Evolutionary conservation across 2,888 invertebrate genomes (phyloP).

Genomic region (Catocala sponsa): DNA sequence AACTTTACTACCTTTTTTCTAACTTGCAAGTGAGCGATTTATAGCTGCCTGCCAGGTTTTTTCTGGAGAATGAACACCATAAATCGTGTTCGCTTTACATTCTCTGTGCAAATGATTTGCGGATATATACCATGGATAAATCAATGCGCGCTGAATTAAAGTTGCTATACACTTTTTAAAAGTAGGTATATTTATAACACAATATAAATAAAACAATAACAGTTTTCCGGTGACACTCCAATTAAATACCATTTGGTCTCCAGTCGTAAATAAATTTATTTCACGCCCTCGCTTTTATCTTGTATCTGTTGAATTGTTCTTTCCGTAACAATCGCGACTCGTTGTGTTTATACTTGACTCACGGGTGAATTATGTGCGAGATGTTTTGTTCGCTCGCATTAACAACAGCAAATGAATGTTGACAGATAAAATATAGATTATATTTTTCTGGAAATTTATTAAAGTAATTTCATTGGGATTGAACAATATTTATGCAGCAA

Average conservation of each 20-base stretch:
- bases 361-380: conserved; percentile 64
- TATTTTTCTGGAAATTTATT: conserved; percentile 10
- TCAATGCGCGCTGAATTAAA: conserved; percentile 26
- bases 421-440: conserved; percentile 31
- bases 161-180: conserved; percentile 12
- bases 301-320: conserved; percentile 80
- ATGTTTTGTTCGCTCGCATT: conserved; percentile 48
- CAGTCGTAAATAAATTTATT: conserved; percentile 78
- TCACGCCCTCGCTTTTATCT: conserved; percentile 77
- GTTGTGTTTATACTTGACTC: conserved; percentile 71
- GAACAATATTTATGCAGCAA: background rate
- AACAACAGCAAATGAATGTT: conserved; percentile 38
- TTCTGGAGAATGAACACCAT: conserved; percentile 58
- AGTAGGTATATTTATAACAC: background rate
- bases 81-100: conserved; percentile 61
- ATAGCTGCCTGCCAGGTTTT: conserved; percentile 68
- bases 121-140: conserved; percentile 42
- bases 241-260: conserved; percentile 77
- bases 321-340: conserved; percentile 74
- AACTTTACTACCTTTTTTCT: conserved; percentile 62
- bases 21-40: conserved; percentile 69
- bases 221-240: conserved; percentile 69
- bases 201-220: conserved; percentile 22
- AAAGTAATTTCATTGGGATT: conserved; percentile 3
- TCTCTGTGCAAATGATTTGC: conserved; percentile 54